Percentiles rank a stretch among this genome's conserved stretches.
phyloP scores from a whole-genome alignment of 1,140 invertebrate genomes.

The Zelostemma sp. region DNA sequence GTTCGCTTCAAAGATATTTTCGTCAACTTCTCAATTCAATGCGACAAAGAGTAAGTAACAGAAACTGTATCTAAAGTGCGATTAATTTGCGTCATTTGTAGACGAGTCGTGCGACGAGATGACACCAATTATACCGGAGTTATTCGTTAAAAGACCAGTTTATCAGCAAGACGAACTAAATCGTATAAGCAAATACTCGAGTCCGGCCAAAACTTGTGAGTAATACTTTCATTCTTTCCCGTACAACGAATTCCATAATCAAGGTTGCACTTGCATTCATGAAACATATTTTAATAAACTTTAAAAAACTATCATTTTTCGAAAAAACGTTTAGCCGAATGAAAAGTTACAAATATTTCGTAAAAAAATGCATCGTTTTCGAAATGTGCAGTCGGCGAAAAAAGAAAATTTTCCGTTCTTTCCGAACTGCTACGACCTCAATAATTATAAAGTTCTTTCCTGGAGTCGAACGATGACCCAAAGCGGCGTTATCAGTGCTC shows the following conservation, averaged over 20 bases:
- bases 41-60: background rate
- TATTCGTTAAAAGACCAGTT: constrained; percentile 68
- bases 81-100: constrained; percentile 29
- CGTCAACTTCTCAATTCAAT: background rate
- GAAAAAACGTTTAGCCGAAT: too few species aligned
- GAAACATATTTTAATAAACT: too few species aligned
- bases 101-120: constrained; percentile 56
- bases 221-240: too few species aligned
- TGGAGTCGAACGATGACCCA: background rate
- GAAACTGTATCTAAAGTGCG: background rate
- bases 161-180: constrained; percentile 72
- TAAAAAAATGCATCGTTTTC: too few species aligned
- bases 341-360: too few species aligned
- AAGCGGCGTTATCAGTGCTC: background rate
- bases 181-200: constrained; percentile 59
- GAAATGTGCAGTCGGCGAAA: too few species aligned
- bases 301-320: too few species aligned
- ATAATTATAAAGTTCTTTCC: background rate
- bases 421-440: too few species aligned
- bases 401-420: too few species aligned
- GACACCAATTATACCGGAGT: constrained; percentile 68
- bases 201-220: constrained; percentile 52
- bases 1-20: background rate
- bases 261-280: too few species aligned
- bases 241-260: too few species aligned